Conservation (phyloP, 2,888 invertebrate species). For the Gryllus longicercus region DNA sequence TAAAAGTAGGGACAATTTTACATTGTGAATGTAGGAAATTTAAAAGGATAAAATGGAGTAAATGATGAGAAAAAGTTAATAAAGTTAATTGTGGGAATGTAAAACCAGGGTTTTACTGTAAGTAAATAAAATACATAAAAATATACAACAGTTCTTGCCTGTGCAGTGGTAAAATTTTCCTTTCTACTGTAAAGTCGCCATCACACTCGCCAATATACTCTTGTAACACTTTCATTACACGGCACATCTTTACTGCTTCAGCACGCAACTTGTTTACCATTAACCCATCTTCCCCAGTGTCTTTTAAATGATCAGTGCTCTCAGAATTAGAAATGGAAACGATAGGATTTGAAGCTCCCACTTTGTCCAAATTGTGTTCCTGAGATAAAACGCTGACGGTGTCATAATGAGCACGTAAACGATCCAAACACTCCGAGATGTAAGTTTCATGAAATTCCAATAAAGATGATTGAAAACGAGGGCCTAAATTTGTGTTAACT, state of each 20-base stretch:
- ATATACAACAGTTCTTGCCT: conserved; percentile 50
- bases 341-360: neutral
- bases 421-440: conserved; percentile 86
- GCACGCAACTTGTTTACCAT: conserved; percentile 51
- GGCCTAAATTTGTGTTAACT: conserved; percentile 90
- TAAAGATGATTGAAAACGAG: conserved; percentile 71
- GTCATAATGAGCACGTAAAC: conserved; percentile 80
- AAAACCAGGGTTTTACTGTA: neutral
- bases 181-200: conserved; percentile 79
- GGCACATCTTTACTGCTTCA: conserved; percentile 83
- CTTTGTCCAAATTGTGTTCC: conserved; percentile 24
- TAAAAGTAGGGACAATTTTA: too few species aligned
- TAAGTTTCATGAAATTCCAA: conserved; percentile 87
- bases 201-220: conserved; percentile 96
- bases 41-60: too few species aligned
- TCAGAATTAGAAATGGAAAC: conserved; percentile 37
- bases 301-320: conserved; percentile 19
- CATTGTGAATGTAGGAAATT: too few species aligned
- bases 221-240: conserved; percentile 88
- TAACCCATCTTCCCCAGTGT: conserved; percentile 38
- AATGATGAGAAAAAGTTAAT: too few species aligned
- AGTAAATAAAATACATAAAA: neutral
- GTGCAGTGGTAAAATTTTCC: conserved; percentile 83
- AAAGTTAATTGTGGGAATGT: neutral
- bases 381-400: conserved; percentile 66